phyloP scores from a whole-genome alignment of 2,888 invertebrate species.

The Archips xylosteana region DNA sequence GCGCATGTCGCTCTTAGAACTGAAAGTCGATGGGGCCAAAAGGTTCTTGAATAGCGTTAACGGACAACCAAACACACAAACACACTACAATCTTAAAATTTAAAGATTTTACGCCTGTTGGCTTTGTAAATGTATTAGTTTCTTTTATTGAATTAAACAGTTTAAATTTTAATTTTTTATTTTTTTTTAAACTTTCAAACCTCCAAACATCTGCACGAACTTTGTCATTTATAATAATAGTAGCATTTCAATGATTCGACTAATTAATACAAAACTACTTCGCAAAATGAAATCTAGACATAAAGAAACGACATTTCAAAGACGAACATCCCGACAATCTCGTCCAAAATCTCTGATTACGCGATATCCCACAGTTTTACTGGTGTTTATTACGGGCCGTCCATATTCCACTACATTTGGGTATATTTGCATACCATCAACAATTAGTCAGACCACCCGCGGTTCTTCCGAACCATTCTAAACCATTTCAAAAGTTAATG shows the following conservation, averaged over 20 bases:
- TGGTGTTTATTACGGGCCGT: conserved; percentile 17
- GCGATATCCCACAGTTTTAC: conserved; percentile 31
- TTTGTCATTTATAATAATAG: too few species aligned
- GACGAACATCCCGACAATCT: conserved; percentile 24
- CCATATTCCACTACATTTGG: conserved; percentile 25
- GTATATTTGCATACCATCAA: conserved; percentile 42
- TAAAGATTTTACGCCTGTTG: too few species aligned
- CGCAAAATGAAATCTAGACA: conserved; percentile 12
- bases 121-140: too few species aligned
- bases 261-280: conserved; percentile 4
- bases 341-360: conserved; percentile 21
- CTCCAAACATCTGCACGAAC: too few species aligned
- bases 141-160: too few species aligned
- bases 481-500: conserved; percentile 51
- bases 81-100: too few species aligned
- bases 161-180: too few species aligned
- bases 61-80: too few species aligned
- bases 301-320: conserved; percentile 19
- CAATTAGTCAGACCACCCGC: conserved; percentile 42
- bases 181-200: too few species aligned
- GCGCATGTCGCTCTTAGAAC: too few species aligned
- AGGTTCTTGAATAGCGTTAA: too few species aligned
- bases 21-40: too few species aligned
- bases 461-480: conserved; percentile 22
- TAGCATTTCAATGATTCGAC: neutral